Base-by-base conservation (phyloP, 1,140 invertebrate genomes). In the Nephila pilipes region DNA sequence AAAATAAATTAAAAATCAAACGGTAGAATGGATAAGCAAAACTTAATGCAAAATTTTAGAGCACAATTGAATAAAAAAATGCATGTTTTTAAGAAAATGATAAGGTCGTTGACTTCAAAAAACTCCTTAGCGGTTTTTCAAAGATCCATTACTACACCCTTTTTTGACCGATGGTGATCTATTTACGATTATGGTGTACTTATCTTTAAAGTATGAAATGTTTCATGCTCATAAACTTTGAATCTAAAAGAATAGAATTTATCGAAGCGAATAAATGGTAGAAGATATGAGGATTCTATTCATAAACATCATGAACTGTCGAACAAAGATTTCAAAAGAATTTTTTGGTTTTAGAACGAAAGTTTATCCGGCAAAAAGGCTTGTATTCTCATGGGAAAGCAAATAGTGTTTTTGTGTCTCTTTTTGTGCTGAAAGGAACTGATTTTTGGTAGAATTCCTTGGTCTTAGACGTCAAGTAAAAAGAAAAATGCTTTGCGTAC, bases 261-360 rank as follows among this genome's bases (percentile, higher is more conserved):
- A 75, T 36, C n/a, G 63, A 75, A 20, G 29, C 69, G 29, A 75
- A 36, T 32, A 20, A 18, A 75, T 18, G 25, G 14, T 32, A 36
- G 3, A 75, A 18, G 29, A 18, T 36, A 12, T 36, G 29, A 32
- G 69, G 18, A 18, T 75, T 75, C 16, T 75, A 36, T 75, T 32
- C 29, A 20, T 75, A 75, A 75, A 36, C 69, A 36, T 32, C 29
- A 32, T 36, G 29, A 75, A 75, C 29, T 29, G 14, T 36, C 29
- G 29, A 75, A 75, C 29, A 75, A 75, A 75, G 32, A 75, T 75
- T 75, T 75, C 69, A 75, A 36, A 75, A 36, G 69, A 75, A 20
- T 4, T 75, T 75, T 75, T 65, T 16, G 16, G 29, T 18, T 75
- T 29, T 16, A 18, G 29, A 75, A 18, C 14, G 32, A 65, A 75